Percentiles rank a stretch among this genome's conserved stretches.
Conservation (phyloP, 1,140 invertebrate species). For the Drosophila neocordata region DNA sequence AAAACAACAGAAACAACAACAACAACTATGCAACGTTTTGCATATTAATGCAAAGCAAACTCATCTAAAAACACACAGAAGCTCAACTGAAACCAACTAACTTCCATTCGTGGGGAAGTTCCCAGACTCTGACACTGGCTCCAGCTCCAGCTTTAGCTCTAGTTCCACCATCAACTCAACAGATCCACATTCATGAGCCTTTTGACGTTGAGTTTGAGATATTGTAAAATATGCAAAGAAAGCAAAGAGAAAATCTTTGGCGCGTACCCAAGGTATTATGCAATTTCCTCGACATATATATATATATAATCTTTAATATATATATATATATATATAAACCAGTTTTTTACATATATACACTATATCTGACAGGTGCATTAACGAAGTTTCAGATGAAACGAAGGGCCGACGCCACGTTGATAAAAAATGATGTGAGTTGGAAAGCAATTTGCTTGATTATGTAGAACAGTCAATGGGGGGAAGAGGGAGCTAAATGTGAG, state of each 20-base stretch:
- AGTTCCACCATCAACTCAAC: background rate
- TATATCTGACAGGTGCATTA: conserved; percentile 79
- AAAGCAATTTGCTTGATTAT: conserved; percentile 81
- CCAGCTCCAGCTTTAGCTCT: background rate
- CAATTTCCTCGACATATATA: conserved; percentile 68
- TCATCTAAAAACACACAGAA: conserved; percentile 59
- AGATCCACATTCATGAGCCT: conserved; percentile 43
- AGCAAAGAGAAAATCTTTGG: conserved; percentile 32
- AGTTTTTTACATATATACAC: conserved; percentile 17
- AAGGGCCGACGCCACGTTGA: conserved; percentile 32
- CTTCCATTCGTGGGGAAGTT: conserved; percentile 15
- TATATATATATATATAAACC: conserved; percentile 28
- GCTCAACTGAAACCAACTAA: conserved; percentile 24
- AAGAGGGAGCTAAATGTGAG: too few relatives aligned
- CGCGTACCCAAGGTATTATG: conserved; percentile 64
- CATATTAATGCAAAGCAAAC: conserved; percentile 62
- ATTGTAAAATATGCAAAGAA: conserved; percentile 32
- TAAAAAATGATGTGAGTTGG: conserved; percentile 79
- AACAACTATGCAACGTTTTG: conserved; percentile 55
- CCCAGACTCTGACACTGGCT: background rate
- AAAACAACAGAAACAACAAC: conserved; percentile 25
- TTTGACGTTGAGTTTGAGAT: conserved; percentile 29
- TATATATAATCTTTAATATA: conserved; percentile 35
- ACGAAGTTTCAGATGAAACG: conserved; percentile 64
- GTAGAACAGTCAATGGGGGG: conserved; percentile 56